Percentiles rank a stretch among this genome's conserved stretches.
phyloP scores from a whole-genome alignment of 2,113 vertebrate species.

The Chaetura pelagica region DNA sequence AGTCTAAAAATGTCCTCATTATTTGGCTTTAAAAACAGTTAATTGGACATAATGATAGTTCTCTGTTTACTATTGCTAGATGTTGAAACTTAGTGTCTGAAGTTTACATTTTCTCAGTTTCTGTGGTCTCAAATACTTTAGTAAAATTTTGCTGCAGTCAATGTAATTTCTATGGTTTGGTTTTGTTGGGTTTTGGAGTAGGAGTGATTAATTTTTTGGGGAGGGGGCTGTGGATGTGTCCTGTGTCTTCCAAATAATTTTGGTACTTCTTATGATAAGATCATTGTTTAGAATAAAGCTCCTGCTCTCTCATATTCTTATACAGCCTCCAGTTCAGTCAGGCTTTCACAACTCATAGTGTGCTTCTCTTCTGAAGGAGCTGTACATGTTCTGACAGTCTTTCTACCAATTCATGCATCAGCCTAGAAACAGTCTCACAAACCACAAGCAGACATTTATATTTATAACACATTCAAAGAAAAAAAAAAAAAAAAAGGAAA shows the following conservation, averaged over 20 bases:
- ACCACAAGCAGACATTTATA: not conserved
- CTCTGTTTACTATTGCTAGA: not conserved
- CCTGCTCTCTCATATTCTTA: not conserved
- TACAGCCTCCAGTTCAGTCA: not conserved
- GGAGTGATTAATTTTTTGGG: not conserved
- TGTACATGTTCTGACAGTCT: slow-evolving; percentile 9
- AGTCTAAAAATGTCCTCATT: not conserved
- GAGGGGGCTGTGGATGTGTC: rapidly evolving
- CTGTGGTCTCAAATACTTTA: not conserved
- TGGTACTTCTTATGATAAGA: not conserved
- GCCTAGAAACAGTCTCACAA: not conserved
- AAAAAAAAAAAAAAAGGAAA: no score
- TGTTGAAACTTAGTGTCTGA: not conserved
- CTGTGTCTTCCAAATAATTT: not conserved
- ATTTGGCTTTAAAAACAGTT: not conserved
- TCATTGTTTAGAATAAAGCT: not conserved
- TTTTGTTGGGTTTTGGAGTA: no score
- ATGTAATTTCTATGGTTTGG: not conserved
- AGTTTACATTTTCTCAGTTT: not conserved
- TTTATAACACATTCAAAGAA: not conserved
- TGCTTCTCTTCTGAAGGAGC: not conserved
- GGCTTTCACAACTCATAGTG: not conserved
- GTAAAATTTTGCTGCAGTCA: not conserved
- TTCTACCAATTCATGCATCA: slow-evolving; percentile 18
- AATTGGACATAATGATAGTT: not conserved